Base-by-base conservation (phyloP, 2,113 vertebrate genomes). In the Lethenteron camtschaticum region DNA sequence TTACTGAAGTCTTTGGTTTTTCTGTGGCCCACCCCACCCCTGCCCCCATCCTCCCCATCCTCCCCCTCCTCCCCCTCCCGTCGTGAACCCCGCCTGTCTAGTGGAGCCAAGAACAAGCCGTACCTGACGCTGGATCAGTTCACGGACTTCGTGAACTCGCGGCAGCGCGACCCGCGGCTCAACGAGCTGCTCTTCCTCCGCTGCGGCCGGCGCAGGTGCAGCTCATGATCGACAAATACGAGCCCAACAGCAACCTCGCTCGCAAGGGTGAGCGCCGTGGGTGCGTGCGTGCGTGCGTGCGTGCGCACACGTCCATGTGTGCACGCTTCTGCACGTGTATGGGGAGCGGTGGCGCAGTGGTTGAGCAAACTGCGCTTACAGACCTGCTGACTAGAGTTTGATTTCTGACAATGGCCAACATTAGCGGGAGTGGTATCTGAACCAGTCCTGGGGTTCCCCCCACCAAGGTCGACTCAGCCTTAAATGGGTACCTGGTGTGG, bases 91-190 rank as follows among this genome's bases (percentile, higher is more conserved):
- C 2, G 41, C 41, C 41, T 41, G 41, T 41, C 41, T 41, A 89
- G 86, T 74, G 84, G 85, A n/a, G 77, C 81, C 2, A 85, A 85
- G 77, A 82, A 82, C 66, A 99, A 99, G 76, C 92, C 92, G 66
- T 95, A 87, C 79, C 95, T 99, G 90, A 91, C 89, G 1, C 94
- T 89, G 75, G 90, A 95, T 9, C 87, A 89, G 73, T 78, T 99
- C 80, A 81, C 86, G 56, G 90, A 90, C 75, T 99, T 99, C 72
- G 86, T 99, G 76, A 95, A 94, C 72, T 85, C 90, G 78, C 96
- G 89, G 60, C 94, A 96, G 76, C 81, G 89, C 1, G 88, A 99
- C 76, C 80, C 86, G 1, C 83, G 89, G 57, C 88, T 94, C 70
- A 96, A 92, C 5, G 85, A 95, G 72, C 78, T 86, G 73, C 82